Percentiles rank a stretch among this genome's conserved stretches.
Evolutionary conservation across 2,113 vertebrate genomes (phyloP).

Genomic region (Ptilonorhynchus violaceus): DNA sequence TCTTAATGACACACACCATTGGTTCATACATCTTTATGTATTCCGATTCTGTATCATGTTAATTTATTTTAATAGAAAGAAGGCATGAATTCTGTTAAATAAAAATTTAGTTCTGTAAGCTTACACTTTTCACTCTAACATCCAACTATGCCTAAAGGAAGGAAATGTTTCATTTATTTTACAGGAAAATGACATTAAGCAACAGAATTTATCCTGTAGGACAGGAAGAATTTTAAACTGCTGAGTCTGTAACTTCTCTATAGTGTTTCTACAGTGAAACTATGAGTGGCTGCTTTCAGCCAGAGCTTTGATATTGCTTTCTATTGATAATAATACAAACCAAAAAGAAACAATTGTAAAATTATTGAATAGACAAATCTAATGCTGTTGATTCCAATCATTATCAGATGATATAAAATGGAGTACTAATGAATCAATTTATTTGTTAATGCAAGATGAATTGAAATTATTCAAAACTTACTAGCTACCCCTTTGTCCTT

Average conservation of each 20-base stretch:
- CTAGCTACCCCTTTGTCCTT: background rate
- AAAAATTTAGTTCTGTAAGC: background rate
- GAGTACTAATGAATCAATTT: background rate
- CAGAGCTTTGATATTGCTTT: background rate
- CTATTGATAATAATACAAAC: background rate
- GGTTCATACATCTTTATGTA: background rate
- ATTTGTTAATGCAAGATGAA: background rate
- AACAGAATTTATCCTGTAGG: background rate
- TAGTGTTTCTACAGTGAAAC: background rate
- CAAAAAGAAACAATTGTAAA: background rate
- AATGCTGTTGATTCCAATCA: background rate
- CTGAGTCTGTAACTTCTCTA: background rate
- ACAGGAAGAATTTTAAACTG: background rate
- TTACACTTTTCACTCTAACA: background rate
- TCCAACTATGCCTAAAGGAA: background rate
- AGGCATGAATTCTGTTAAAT: background rate
- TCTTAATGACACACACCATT: constrained; percentile 20
- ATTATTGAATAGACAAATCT: background rate
- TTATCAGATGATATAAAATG: background rate
- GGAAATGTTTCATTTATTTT: background rate
- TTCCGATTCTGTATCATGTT: background rate
- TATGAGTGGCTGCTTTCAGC: background rate
- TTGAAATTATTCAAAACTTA: background rate
- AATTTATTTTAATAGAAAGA: constrained; percentile 26
- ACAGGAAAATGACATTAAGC: background rate